Evolutionary conservation across 2,888 invertebrate genomes (phyloP).

Genomic region (Erynnis tages): DNA sequence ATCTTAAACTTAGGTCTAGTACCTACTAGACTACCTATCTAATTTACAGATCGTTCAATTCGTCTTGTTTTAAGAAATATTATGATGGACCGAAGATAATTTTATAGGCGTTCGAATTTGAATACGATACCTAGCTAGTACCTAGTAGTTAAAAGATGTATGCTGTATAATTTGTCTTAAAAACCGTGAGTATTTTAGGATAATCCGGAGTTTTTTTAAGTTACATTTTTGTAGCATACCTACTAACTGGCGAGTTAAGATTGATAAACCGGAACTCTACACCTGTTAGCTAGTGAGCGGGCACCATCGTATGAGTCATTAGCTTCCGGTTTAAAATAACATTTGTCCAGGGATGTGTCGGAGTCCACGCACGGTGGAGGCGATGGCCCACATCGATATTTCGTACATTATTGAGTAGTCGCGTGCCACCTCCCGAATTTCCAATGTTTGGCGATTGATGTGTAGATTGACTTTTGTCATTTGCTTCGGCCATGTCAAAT

Average conservation of each 20-base stretch:
- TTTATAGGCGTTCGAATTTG: too few relatives aligned
- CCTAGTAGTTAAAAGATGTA: too few relatives aligned
- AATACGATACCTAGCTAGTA: too few relatives aligned
- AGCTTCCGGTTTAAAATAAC: constrained; percentile 42
- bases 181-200: too few relatives aligned
- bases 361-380: constrained; percentile 56
- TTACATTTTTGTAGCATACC: too few relatives aligned
- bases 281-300: not conserved
- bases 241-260: not conserved
- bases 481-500: constrained; percentile 77
- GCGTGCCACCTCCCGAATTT: constrained; percentile 79
- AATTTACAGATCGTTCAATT: too few relatives aligned
- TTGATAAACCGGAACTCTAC: not conserved
- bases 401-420: constrained; percentile 78
- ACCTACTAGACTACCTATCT: too few relatives aligned
- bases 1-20: too few relatives aligned
- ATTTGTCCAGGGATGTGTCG: constrained; percentile 51
- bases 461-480: constrained; percentile 82
- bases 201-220: too few relatives aligned
- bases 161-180: too few relatives aligned
- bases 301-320: constrained; percentile 35
- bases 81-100: too few relatives aligned
- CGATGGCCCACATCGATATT: constrained; percentile 79
- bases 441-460: constrained; percentile 81
- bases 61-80: too few relatives aligned